Conservation (phyloP, 1,140 invertebrate genomes). For the Caenorhabditis elegans region DNA sequence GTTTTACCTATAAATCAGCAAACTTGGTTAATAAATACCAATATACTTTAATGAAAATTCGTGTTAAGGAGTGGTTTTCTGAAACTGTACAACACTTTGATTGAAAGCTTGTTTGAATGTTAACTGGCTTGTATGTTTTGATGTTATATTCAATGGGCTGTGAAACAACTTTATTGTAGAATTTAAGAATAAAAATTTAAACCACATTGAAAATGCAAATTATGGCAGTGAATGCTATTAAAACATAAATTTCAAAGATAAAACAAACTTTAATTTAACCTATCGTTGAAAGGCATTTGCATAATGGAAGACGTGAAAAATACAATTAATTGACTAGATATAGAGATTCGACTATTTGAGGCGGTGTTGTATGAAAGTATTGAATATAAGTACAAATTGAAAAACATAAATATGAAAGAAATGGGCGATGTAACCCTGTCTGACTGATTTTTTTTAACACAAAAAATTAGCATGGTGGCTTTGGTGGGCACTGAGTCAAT, state of each 20-base stretch:
- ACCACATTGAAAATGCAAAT: neutral
- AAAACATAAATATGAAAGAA: neutral
- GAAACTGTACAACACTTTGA: too few species aligned
- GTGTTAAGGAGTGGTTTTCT: too few species aligned
- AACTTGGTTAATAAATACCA: too few species aligned
- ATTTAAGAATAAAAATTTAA: too few species aligned
- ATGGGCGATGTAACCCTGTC: neutral
- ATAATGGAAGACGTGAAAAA: slow-evolving; percentile 1
- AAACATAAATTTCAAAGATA: neutral
- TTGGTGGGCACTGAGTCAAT: slow-evolving; percentile 30
- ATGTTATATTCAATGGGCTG: too few species aligned
- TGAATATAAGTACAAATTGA: neutral
- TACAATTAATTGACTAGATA: slow-evolving; percentile 21
- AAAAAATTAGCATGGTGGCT: slow-evolving; percentile 37
- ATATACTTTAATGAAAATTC: too few species aligned
- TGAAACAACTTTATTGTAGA: too few species aligned
- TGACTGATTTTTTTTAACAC: too few species aligned
- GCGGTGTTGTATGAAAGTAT: neutral
- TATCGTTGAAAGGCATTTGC: neutral
- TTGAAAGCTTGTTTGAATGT: too few species aligned
- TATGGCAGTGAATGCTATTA: neutral
- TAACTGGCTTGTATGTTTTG: too few species aligned
- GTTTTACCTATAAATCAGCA: too few species aligned
- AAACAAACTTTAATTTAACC: neutral
- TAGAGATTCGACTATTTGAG: slow-evolving; percentile 22